Percentiles rank a stretch among this genome's conserved stretches.
Conservation (phyloP, 2,797 vertebrate species). For the Danio aesculapii region DNA sequence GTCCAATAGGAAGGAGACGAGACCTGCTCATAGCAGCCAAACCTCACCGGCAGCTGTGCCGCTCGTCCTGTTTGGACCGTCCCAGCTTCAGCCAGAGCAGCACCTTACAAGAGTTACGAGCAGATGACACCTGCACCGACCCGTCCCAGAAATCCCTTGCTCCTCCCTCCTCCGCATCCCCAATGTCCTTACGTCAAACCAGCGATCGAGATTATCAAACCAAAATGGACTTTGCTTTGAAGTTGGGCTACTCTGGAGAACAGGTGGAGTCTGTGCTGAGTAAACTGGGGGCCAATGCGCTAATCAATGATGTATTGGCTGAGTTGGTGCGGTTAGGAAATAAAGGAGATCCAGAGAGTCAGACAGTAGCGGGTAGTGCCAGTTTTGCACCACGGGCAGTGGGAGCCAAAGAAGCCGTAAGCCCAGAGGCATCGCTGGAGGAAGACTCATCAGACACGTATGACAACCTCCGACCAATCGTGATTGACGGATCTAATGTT, state of each 20-base stretch:
- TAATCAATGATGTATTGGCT: slow-evolving; percentile 95
- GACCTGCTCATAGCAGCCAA: slow-evolving; percentile 85
- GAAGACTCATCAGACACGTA: slow-evolving; percentile 88
- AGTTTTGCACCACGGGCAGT: slow-evolving; percentile 77
- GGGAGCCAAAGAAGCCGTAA: slow-evolving; percentile 86
- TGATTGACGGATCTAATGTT: slow-evolving; percentile 98
- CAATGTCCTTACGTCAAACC: slow-evolving; percentile 67
- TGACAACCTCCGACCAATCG: slow-evolving; percentile 94
- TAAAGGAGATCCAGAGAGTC: slow-evolving; percentile 90
- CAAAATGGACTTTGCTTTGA: slow-evolving; percentile 98
- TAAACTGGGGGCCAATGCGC: slow-evolving; percentile 91
- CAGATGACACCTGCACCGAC: slow-evolving; percentile 75
- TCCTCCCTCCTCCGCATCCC: slow-evolving; percentile 22
- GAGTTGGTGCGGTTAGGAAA: slow-evolving; percentile 96
- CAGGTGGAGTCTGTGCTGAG: slow-evolving; percentile 95
- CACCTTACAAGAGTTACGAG: slow-evolving; percentile 84
- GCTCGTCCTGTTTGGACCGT: slow-evolving; percentile 93
- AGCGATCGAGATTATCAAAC: slow-evolving; percentile 91
- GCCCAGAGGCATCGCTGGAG: slow-evolving; percentile 92
- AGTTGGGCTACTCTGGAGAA: slow-evolving; percentile 93
- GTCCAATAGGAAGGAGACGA: slow-evolving; percentile 73
- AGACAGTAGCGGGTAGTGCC: slow-evolving; percentile 73
- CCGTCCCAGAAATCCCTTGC: slow-evolving; percentile 38
- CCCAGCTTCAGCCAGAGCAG: slow-evolving; percentile 97
- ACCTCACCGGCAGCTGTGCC: slow-evolving; percentile 93